Evolutionary conservation across 2,113 vertebrate genomes (phyloP).

Genomic region (Scytalopus superciliaris): DNA sequence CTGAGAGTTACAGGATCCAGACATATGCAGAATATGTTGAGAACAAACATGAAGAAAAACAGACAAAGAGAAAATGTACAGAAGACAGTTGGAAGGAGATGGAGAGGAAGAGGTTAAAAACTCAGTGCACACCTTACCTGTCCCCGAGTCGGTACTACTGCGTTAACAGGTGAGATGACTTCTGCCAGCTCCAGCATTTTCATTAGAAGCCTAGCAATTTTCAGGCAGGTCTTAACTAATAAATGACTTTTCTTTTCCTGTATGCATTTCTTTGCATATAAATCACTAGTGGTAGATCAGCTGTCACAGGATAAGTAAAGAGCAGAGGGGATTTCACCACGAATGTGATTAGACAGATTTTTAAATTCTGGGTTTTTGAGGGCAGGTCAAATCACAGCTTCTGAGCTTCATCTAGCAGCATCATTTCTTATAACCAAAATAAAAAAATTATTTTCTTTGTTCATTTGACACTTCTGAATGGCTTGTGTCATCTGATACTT

Average conservation of each 20-base stretch:
- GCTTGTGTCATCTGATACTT: background rate
- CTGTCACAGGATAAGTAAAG: background rate
- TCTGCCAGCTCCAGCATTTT: background rate
- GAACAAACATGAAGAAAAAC: conserved; percentile 81
- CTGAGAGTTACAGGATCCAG: conserved; percentile 97
- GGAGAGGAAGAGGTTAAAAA: conserved; percentile 73
- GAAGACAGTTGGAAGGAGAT: conserved; percentile 88
- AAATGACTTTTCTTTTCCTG: background rate
- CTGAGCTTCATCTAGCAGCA: background rate
- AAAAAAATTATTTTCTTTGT: background rate
- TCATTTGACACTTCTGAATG: background rate
- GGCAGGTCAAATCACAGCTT: background rate
- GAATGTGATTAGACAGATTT: background rate
- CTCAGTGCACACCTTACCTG: conserved; percentile 55
- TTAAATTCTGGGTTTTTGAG: background rate
- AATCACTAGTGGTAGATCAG: background rate
- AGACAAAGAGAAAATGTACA: conserved; percentile 81
- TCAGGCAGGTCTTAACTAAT: background rate
- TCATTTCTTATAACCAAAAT: background rate
- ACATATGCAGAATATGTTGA: conserved; percentile 93
- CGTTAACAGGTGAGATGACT: conserved; percentile 66
- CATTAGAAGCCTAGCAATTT: background rate
- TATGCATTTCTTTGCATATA: background rate
- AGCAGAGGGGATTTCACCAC: background rate
- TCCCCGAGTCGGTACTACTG: conserved; percentile 64